Conservation (phyloP, 1,140 invertebrate species). For the Drosophila willistoni region DNA sequence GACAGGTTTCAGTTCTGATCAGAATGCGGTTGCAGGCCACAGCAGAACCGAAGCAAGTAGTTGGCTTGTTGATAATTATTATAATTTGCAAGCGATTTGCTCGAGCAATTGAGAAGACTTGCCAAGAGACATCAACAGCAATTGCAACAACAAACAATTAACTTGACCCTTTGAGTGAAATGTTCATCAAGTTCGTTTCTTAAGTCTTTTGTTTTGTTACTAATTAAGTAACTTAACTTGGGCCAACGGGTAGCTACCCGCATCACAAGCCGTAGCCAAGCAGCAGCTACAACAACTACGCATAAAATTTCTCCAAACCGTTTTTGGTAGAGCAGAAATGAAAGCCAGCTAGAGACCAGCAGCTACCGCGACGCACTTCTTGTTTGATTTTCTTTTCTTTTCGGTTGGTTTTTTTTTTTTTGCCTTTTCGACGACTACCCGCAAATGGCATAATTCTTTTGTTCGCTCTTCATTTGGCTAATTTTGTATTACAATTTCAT, state of each 20-base stretch:
- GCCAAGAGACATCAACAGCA: conserved; percentile 30
- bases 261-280: conserved; percentile 31
- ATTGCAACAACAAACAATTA: conserved; percentile 22
- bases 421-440: conserved; percentile 15
- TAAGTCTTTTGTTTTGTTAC: conserved; percentile 67
- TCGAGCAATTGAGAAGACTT: conserved; percentile 62
- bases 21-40: conserved; percentile 21
- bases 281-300: conserved; percentile 34
- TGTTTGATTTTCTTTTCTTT: conserved; percentile 62
- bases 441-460: conserved; percentile 80
- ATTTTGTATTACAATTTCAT: conserved; percentile 67
- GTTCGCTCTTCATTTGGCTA: conserved; percentile 53
- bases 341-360: conserved; percentile 56
- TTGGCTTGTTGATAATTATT: conserved; percentile 61
- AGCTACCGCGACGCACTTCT: conserved; percentile 66
- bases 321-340: conserved; percentile 76
- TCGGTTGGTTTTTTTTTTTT: conserved; percentile 33
- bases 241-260: conserved; percentile 11
- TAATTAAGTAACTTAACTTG: conserved; percentile 52
- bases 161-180: conserved; percentile 17
- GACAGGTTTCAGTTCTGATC: conserved; percentile 45
- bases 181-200: conserved; percentile 58
- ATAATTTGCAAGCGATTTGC: conserved; percentile 61
- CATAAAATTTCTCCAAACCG: conserved; percentile 70
- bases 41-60: conserved; percentile 42